A percentile compares a stretch with the other conserved stretches of the same genome.
These are phyloP conservation scores for Lepidochrysops patricia DNA, from an alignment of 2,888 invertebrate species.

Conservation along the genomic window DNA sequence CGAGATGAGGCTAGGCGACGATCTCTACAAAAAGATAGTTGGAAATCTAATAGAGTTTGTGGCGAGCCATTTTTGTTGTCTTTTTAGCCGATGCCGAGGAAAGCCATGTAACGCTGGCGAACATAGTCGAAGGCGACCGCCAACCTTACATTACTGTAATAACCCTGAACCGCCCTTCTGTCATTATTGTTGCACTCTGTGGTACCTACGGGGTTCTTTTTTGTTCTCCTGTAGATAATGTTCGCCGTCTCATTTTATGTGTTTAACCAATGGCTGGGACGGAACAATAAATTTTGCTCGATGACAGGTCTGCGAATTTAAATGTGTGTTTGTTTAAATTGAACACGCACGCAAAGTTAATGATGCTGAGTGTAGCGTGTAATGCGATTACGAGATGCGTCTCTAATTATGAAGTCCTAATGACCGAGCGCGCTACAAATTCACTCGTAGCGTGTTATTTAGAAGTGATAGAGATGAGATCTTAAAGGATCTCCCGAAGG, in stretches of 20 bases:
- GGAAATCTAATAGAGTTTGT: slow-evolving; percentile 71
- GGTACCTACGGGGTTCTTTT: slow-evolving; percentile 48
- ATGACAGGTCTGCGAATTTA: slow-evolving; percentile 8
- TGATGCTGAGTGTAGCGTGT: slow-evolving; percentile 7
- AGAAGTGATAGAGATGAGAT: slow-evolving; percentile 17
- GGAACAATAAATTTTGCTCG: slow-evolving; percentile 11
- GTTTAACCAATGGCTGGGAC: slow-evolving; percentile 10
- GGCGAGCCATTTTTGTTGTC: slow-evolving; percentile 63
- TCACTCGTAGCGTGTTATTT: slow-evolving; percentile 5
- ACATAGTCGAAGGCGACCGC: slow-evolving; percentile 53
- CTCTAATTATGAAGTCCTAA: slow-evolving; percentile 13
- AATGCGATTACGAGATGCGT: slow-evolving; percentile 11
- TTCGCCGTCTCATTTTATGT: slow-evolving; percentile 19
- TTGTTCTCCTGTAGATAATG: slow-evolving; percentile 18
- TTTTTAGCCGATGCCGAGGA: slow-evolving; percentile 53
- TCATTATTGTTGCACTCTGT: slow-evolving; percentile 65
- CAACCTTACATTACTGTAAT: slow-evolving; percentile 69
- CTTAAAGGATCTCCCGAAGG: slow-evolving; percentile 16
- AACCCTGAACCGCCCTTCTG: slow-evolving; percentile 63
- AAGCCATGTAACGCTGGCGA: slow-evolving; percentile 64
- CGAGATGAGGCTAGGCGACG: slow-evolving; percentile 64
- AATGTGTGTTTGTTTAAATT: slow-evolving; percentile 15
- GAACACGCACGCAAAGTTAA: slow-evolving; percentile 5
- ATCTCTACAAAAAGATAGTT: slow-evolving; percentile 67
- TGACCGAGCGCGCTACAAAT: slow-evolving; percentile 10